Conservation (phyloP, 2,888 invertebrate genomes). For the Agrotis exclamationis region DNA sequence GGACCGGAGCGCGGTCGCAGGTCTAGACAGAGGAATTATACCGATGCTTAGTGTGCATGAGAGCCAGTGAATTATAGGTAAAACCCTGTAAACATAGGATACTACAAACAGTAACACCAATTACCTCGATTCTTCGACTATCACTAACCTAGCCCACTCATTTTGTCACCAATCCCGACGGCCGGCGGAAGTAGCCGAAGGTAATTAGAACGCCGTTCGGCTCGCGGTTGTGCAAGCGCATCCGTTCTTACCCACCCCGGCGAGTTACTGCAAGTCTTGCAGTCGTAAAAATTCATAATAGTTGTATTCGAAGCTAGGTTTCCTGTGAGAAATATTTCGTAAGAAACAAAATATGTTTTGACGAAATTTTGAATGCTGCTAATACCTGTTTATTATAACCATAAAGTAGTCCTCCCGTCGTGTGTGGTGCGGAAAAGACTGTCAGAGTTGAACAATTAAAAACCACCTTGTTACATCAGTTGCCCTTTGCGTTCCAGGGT, state of each 20-base stretch:
- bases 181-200: conserved; percentile 59
- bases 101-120: background rate
- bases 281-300: conserved; percentile 48
- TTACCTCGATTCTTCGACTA: conserved; percentile 43
- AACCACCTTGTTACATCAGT: too few species aligned
- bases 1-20: too few species aligned
- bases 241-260: conserved; percentile 59
- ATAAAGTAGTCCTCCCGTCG: too few species aligned
- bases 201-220: conserved; percentile 66
- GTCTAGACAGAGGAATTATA: too few species aligned
- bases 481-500: too few species aligned
- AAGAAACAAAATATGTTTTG: conserved; percentile 29
- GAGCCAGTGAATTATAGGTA: too few species aligned
- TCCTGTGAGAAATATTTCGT: conserved; percentile 49
- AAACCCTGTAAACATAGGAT: too few species aligned
- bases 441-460: too few species aligned
- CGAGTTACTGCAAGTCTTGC: conserved; percentile 45
- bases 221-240: conserved; percentile 70
- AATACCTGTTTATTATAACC: too few species aligned
- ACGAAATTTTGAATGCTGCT: background rate
- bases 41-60: too few species aligned
- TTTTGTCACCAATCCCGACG: conserved; percentile 58
- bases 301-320: conserved; percentile 41
- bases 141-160: conserved; percentile 50
- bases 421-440: too few species aligned